These are phyloP conservation scores for Oostethus manadensis DNA, from an alignment of 2,113 vertebrate genomes.

Conservation along the genomic window DNA sequence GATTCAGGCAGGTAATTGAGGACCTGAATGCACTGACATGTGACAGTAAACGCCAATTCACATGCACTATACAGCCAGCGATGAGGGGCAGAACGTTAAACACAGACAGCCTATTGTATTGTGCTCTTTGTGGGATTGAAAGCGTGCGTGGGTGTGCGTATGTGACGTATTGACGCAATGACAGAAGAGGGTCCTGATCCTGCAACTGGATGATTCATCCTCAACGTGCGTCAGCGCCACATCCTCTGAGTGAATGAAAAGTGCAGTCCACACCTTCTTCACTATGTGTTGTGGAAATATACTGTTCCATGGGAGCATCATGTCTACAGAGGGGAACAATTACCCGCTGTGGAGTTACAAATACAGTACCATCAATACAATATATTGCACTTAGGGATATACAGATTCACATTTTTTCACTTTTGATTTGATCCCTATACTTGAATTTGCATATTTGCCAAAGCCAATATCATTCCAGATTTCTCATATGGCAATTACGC, in stretches of 20 bases:
- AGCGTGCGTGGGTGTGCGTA: slow-evolving; percentile 15
- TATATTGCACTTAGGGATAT: too few species aligned
- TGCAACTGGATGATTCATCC: slow-evolving; percentile 49
- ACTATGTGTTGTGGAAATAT: not conserved
- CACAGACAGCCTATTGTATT: slow-evolving; percentile 7
- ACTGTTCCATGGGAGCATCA: not conserved
- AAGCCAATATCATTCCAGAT: too few species aligned
- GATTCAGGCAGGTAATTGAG: slow-evolving; percentile 16
- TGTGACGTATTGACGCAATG: slow-evolving; percentile 9
- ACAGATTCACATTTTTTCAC: too few species aligned
- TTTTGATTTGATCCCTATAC: too few species aligned
- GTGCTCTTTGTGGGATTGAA: slow-evolving; percentile 2
- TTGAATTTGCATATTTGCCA: too few species aligned
- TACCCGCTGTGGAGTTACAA: not conserved
- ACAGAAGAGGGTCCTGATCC: slow-evolving; percentile 25
- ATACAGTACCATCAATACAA: too few species aligned
- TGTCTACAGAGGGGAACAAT: not conserved
- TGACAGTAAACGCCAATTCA: slow-evolving; percentile 9
- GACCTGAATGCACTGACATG: not conserved
- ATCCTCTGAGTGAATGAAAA: not conserved
- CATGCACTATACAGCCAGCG: slow-evolving; percentile 8
- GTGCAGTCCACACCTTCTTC: not conserved
- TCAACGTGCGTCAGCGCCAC: slow-evolving; percentile 32
- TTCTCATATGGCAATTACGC: too few species aligned
- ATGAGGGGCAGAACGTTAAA: slow-evolving; percentile 15